phyloP scores from a whole-genome alignment of 1,140 invertebrate species.

The Nasonia longicornis region DNA sequence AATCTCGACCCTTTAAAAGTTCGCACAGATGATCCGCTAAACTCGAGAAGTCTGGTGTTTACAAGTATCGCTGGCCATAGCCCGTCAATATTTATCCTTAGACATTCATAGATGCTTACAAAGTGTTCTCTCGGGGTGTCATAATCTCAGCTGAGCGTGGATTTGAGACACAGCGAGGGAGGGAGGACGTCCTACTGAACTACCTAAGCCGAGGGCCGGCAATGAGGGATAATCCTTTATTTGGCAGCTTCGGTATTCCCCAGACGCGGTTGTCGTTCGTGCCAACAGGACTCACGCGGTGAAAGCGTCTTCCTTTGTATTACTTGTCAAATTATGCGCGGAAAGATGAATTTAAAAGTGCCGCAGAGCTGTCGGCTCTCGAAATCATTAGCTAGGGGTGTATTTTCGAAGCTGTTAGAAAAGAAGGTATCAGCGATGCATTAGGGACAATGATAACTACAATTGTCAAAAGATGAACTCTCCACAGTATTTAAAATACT shows the following conservation, averaged over 20 bases:
- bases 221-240: conserved; percentile 43
- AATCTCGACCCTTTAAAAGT: neutral
- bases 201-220: neutral
- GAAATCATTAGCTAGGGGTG: neutral
- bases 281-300: neutral
- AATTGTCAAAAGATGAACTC: neutral
- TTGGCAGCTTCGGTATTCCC: conserved; percentile 22
- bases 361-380: neutral
- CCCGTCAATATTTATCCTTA: conserved; percentile 49
- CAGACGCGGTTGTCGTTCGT: conserved; percentile 8
- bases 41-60: neutral
- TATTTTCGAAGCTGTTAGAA: neutral
- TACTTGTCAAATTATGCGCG: conserved; percentile 23
- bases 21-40: neutral
- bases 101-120: neutral
- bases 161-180: neutral
- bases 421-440: neutral
- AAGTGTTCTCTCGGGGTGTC: neutral
- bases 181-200: neutral
- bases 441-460: neutral
- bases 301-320: conserved; percentile 1
- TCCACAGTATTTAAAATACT: too few species aligned
- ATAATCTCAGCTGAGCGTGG: conserved; percentile 27
- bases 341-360: conserved; percentile 19
- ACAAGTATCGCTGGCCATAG: conserved; percentile 34